A percentile compares a stretch with the other conserved stretches of the same genome.
Conservation (phyloP, 2,113 vertebrate genomes). For the Oplegnathus fasciatus region DNA sequence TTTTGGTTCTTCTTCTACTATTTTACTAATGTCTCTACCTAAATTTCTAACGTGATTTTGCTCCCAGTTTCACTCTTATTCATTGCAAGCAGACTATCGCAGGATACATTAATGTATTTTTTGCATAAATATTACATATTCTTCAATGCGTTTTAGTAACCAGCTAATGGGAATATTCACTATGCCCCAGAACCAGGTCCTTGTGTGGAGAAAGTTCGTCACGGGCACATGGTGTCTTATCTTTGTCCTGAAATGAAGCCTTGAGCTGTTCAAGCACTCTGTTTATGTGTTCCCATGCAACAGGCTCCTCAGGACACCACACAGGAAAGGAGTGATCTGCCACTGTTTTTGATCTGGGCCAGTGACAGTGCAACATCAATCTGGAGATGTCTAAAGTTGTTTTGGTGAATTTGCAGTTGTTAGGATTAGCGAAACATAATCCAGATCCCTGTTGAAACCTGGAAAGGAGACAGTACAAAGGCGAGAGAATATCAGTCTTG, state of each 20-base stretch:
- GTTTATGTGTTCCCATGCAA: slow-evolving; percentile 67
- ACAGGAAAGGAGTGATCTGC: slow-evolving; percentile 39
- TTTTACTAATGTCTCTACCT: background rate
- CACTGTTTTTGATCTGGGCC: slow-evolving; percentile 48
- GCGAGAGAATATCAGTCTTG: slow-evolving; percentile 11
- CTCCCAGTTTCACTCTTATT: background rate
- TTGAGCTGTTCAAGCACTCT: slow-evolving; percentile 39
- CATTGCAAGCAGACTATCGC: background rate
- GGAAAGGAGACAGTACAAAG: slow-evolving; percentile 53
- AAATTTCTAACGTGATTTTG: background rate
- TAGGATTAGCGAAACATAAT: slow-evolving; percentile 66
- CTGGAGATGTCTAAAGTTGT: slow-evolving; percentile 60
- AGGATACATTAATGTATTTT: background rate
- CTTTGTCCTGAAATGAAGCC: slow-evolving; percentile 33
- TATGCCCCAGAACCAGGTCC: background rate
- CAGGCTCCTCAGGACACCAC: slow-evolving; percentile 25
- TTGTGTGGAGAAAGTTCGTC: slow-evolving; percentile 45
- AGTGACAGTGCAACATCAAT: slow-evolving; percentile 62
- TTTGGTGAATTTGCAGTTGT: slow-evolving; percentile 62
- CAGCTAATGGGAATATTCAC: background rate
- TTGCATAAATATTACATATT: slow-evolving; percentile 1
- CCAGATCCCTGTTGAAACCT: slow-evolving; percentile 66
- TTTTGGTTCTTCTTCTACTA: background rate
- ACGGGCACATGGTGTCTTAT: slow-evolving; percentile 57
- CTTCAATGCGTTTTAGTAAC: background rate